Percentiles rank a stretch among this genome's conserved stretches.
Evolutionary conservation across 2,888 invertebrate species (phyloP).

Genomic region (Endotricha flammealis): DNA sequence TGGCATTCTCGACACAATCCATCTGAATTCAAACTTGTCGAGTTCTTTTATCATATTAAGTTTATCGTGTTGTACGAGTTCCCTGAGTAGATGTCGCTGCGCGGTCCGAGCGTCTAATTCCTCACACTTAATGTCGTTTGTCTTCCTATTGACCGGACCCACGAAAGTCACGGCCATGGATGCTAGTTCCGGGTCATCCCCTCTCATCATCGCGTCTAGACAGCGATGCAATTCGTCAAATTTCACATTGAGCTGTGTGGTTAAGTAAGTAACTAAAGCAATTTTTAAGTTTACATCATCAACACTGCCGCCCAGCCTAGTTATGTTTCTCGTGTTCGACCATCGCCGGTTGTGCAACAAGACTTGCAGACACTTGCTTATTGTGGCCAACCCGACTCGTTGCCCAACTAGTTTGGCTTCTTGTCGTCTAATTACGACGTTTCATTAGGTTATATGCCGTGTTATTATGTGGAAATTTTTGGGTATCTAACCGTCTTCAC

Average conservation of each 20-base stretch:
- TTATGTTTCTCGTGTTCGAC: slow-evolving; percentile 76
- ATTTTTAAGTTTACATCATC: slow-evolving; percentile 77
- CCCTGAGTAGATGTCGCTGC: background rate
- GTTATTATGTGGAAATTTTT: slow-evolving; percentile 43
- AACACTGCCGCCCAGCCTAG: slow-evolving; percentile 69
- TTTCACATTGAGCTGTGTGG: slow-evolving; percentile 64
- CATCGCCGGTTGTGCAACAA: slow-evolving; percentile 71
- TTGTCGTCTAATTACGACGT: slow-evolving; percentile 66
- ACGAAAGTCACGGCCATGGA: slow-evolving; percentile 51
- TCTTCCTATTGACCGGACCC: slow-evolving; percentile 19
- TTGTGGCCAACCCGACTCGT: slow-evolving; percentile 66
- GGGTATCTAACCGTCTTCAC: slow-evolving; percentile 9
- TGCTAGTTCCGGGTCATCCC: slow-evolving; percentile 65
- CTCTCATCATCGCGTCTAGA: slow-evolving; percentile 41
- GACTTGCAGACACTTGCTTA: slow-evolving; percentile 72
- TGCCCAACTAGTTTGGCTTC: slow-evolving; percentile 69
- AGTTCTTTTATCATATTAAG: slow-evolving; percentile 23
- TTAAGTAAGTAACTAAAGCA: slow-evolving; percentile 76
- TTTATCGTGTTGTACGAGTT: background rate
- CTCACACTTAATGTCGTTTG: slow-evolving; percentile 2
- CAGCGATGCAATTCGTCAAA: slow-evolving; percentile 54
- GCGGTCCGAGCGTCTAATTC: background rate
- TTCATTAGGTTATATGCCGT: slow-evolving; percentile 51
- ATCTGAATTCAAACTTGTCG: slow-evolving; percentile 37
- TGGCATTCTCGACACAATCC: slow-evolving; percentile 56